phyloP scores from a whole-genome alignment of 1,140 invertebrate species.

The Euborellia annulipes region DNA sequence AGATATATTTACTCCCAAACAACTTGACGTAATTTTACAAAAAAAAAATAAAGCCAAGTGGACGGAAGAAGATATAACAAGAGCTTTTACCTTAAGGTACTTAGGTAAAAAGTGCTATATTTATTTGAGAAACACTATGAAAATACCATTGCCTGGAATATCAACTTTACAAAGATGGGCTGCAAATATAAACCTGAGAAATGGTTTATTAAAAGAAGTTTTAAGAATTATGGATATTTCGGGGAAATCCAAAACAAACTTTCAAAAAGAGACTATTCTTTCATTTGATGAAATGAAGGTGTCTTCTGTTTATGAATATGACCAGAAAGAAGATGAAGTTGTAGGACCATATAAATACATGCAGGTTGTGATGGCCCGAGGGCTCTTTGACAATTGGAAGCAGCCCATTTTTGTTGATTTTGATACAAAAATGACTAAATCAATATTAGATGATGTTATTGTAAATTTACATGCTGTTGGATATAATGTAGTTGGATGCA shows the following conservation, averaged over 20 bases:
- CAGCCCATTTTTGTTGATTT: slow-evolving; percentile 22
- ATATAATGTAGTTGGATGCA: slow-evolving; percentile 11
- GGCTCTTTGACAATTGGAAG: slow-evolving; percentile 21
- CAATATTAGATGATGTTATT: slow-evolving; percentile 12
- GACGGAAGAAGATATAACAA: slow-evolving; percentile 12
- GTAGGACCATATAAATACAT: slow-evolving; percentile 10
- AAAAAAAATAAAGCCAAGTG: too few relatives aligned
- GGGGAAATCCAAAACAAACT: neutral
- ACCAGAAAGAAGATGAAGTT: slow-evolving; percentile 8
- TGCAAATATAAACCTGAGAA: slow-evolving; percentile 5
- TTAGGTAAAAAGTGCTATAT: slow-evolving; percentile 10
- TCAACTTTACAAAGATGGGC: slow-evolving; percentile 12
- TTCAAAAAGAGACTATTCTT: slow-evolving; percentile 8
- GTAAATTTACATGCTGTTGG: slow-evolving; percentile 6
- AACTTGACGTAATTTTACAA: too few relatives aligned
- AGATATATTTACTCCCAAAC: too few relatives aligned
- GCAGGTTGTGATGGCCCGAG: slow-evolving; percentile 13
- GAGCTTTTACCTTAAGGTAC: slow-evolving; percentile 10
- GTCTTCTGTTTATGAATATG: slow-evolving; percentile 6
- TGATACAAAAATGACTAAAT: slow-evolving; percentile 18
- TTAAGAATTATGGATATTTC: slow-evolving; percentile 10
- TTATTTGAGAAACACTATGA: slow-evolving; percentile 11
- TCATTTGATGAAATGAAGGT: slow-evolving; percentile 14
- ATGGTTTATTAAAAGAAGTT: slow-evolving; percentile 8
- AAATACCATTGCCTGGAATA: slow-evolving; percentile 11